Percentiles rank a stretch among this genome's conserved stretches.
phyloP scores from a whole-genome alignment of 2,888 invertebrate genomes.

The Sphaerophoria taeniata region DNA sequence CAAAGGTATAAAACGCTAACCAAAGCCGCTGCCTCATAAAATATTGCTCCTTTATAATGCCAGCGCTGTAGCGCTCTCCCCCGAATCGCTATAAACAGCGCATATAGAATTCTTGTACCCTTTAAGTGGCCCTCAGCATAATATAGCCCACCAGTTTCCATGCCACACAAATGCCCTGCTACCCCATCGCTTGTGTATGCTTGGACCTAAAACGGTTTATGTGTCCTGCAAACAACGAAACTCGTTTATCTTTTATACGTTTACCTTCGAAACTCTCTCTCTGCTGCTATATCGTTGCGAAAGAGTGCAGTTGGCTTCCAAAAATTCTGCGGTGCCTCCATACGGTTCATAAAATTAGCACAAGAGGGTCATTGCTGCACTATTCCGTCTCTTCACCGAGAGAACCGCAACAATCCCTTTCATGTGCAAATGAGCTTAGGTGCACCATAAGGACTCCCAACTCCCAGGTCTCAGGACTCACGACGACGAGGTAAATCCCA shows the following conservation, averaged over 20 bases:
- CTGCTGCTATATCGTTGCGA: not conserved
- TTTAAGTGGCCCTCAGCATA: slow-evolving; percentile 53
- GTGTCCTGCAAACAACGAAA: slow-evolving; percentile 74
- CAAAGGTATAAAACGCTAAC: slow-evolving; percentile 53
- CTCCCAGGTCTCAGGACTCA: slow-evolving; percentile 33
- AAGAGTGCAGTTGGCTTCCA: slow-evolving; percentile 62
- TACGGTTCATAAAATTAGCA: slow-evolving; percentile 71
- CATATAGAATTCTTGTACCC: slow-evolving; percentile 7
- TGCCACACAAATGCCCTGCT: not conserved
- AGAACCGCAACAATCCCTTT: slow-evolving; percentile 59
- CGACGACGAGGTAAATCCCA: slow-evolving; percentile 10
- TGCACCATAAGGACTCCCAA: slow-evolving; percentile 39
- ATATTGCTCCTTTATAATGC: slow-evolving; percentile 70
- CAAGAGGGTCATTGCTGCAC: slow-evolving; percentile 47
- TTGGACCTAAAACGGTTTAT: slow-evolving; percentile 73
- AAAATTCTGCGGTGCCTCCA: slow-evolving; percentile 61
- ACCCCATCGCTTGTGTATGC: slow-evolving; percentile 36
- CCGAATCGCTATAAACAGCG: slow-evolving; percentile 42
- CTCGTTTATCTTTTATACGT: slow-evolving; percentile 71
- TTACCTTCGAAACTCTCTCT: slow-evolving; percentile 40
- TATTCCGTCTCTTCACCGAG: slow-evolving; percentile 48
- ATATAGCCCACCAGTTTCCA: slow-evolving; percentile 24
- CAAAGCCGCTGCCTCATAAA: slow-evolving; percentile 65
- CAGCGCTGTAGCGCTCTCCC: slow-evolving; percentile 20
- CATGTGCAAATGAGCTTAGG: slow-evolving; percentile 71